These are phyloP conservation scores for Sakesphorus luctuosus DNA, from an alignment of 2,113 vertebrate species.

Conservation along the genomic window DNA sequence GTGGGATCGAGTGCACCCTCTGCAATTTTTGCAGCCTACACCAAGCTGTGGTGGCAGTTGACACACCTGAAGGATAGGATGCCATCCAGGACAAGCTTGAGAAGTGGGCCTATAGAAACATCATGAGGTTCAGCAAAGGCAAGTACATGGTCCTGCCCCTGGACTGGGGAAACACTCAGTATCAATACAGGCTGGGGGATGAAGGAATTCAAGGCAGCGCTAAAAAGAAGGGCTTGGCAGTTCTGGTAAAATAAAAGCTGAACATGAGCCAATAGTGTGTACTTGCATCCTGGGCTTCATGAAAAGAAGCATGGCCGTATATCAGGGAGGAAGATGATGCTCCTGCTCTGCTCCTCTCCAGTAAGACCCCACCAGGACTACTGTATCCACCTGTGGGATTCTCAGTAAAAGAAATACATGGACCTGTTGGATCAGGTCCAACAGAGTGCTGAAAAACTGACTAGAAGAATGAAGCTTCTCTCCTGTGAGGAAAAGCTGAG, in stretches of 20 bases:
- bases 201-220: background rate
- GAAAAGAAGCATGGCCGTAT: accelerated
- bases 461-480: background rate
- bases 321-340: background rate
- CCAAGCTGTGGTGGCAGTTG: background rate
- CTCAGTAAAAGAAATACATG: background rate
- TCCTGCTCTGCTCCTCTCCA: background rate
- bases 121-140: background rate
- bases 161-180: background rate
- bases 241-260: background rate
- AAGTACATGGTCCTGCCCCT: background rate
- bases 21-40: background rate
- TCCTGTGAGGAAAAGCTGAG: accelerated
- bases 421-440: background rate
- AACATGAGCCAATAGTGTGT: background rate
- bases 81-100: background rate
- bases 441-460: background rate
- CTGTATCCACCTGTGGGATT: background rate
- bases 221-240: background rate
- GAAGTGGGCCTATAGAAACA: background rate
- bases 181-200: background rate
- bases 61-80: background rate
- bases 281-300: background rate
- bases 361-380: background rate
- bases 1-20: background rate